Percentiles rank a stretch among this genome's conserved stretches.
These are phyloP conservation scores for Sialis lutaria DNA, from an alignment of 2,888 invertebrate genomes.

Conservation along the genomic window DNA sequence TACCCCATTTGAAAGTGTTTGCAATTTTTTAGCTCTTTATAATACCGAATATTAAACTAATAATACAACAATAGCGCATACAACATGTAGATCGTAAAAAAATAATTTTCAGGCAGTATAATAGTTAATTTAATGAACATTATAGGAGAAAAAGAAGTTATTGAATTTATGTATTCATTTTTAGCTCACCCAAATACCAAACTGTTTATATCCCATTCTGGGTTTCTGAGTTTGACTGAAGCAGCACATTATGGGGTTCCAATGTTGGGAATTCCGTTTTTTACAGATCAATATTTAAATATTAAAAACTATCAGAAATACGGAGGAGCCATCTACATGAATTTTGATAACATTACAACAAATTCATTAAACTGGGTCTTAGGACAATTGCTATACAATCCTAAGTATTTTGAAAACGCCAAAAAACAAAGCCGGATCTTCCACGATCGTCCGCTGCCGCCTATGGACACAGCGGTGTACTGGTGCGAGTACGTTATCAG, in stretches of 20 bases:
- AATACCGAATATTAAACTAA: no score
- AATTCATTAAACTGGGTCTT: conserved; percentile 23
- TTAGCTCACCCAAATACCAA: conserved; percentile 32
- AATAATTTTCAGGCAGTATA: no score
- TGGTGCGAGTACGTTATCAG: conserved; percentile 7
- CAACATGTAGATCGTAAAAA: no score
- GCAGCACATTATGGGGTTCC: conserved; percentile 30
- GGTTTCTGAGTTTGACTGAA: conserved; percentile 35
- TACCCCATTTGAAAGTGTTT: no score
- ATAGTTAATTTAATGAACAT: no score
- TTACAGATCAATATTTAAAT: conserved; percentile 32
- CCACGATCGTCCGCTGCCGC: conserved; percentile 3
- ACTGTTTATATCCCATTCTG: conserved; percentile 39
- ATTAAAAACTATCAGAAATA: conserved; percentile 23
- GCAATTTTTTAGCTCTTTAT: no score
- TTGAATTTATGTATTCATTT: not conserved
- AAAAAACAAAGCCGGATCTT: conserved; percentile 3
- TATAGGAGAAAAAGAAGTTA: no score
- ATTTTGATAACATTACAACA: conserved; percentile 23
- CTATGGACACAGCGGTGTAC: conserved; percentile 5
- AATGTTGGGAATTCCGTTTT: conserved; percentile 31
- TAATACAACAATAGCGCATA: no score
- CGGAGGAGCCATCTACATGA: conserved; percentile 23
- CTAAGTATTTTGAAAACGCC: conserved; percentile 12
- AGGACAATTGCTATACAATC: conserved; percentile 21